Evolutionary conservation across 2,797 vertebrate genomes (phyloP), one percentile per base, ranked within the genome.

Genomic region (Smutsia temminckii): DNA sequence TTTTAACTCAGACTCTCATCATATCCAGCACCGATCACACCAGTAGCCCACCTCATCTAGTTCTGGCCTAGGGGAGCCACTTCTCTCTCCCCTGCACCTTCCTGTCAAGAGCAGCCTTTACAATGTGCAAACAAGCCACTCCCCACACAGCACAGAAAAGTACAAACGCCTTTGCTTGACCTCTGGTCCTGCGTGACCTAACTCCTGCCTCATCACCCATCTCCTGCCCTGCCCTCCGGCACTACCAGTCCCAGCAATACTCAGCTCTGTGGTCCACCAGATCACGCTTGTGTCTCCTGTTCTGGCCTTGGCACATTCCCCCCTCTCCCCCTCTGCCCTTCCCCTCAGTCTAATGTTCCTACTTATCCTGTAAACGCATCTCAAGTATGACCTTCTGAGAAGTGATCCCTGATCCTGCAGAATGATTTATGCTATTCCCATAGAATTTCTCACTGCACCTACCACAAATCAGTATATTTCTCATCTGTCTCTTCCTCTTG

Each of bases 401-500:
- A 81, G 37, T 11, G 57, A 37, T 80, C 20, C 61, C 51, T 66
- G 4, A 88, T 57, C n/a, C 40, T 77, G 18, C 21, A 78, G 27
- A 80, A 80, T 32, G n/a, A 86, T 42, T 34, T 57, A 68, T 72
- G 11, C 63, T 40, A 2, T 77, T 78, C 9, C 49, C 51, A 37
- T 49, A 63, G 55, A 90, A 72, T 8, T 61, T 75, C 14, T 42
- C 11, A 21, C 11, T 37, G 40, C 2, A 51, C 27, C 79, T 64
- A 37, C 64, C 80, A 55, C 71, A 66, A 42, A 80, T 72, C 88
- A 59, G 32, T 71, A 27, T 6, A 7, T 34, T 85, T 81, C 46
- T 85, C 85, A 78, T 66, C 72, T 25, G 12, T 93, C 69, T 93
- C 46, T 80, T 78, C 34, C 46, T 89, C 74, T 74, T 92, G 51